Evolutionary conservation across 2,888 invertebrate species (phyloP).

Genomic region (Meteorus cinctellus): DNA sequence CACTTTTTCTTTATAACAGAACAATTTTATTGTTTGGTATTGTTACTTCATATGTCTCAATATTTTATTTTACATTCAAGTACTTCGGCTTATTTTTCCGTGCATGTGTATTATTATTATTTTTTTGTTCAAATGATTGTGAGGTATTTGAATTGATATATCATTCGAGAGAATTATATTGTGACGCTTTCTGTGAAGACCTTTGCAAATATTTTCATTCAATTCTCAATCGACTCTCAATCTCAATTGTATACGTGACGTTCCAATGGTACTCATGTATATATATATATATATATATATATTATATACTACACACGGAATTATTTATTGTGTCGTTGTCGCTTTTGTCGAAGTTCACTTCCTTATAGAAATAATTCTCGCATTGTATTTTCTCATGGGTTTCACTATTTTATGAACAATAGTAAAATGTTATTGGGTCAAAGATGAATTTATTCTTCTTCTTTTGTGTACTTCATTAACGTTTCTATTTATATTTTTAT

Average conservation of each 20-base stretch:
- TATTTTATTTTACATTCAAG: no score
- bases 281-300: not conserved
- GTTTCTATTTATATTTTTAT: not conserved
- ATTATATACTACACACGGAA: conserved; percentile 16
- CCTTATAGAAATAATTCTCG: conserved; percentile 9
- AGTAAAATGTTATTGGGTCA: conserved; percentile 5
- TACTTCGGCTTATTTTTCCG: not conserved
- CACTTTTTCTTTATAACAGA: no score
- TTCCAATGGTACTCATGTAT: conserved; percentile 23
- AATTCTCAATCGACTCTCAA: conserved; percentile 29
- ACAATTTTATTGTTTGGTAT: no score
- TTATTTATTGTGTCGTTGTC: conserved; percentile 44
- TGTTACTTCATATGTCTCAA: no score
- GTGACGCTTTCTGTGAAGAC: conserved; percentile 19
- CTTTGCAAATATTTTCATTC: conserved; percentile 27
- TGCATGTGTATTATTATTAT: not conserved
- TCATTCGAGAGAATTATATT: not conserved
- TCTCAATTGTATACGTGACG: conserved; percentile 31
- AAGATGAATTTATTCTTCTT: not conserved
- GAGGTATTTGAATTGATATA: conserved; percentile 13
- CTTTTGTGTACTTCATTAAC: not conserved
- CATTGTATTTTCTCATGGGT: conserved; percentile 45
- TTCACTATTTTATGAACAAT: conserved; percentile 24
- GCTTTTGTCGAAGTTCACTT: conserved; percentile 29
- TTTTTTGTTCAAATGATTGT: not conserved